Evolutionary conservation across 2,888 invertebrate species (phyloP).

Genomic region (Noctua janthina): DNA sequence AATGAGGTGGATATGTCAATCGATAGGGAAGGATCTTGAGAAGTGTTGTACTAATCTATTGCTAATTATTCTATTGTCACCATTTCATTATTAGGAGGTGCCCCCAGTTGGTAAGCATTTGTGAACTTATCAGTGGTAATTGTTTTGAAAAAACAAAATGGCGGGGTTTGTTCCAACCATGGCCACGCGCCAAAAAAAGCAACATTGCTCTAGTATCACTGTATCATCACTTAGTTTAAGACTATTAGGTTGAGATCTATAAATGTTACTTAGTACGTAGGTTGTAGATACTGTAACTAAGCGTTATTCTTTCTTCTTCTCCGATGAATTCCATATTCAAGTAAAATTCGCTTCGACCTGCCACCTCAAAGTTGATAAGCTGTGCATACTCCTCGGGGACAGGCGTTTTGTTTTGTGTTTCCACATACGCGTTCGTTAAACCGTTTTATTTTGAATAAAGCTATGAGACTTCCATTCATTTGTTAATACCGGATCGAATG

Average conservation of each 20-base stretch:
- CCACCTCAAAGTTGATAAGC: neutral
- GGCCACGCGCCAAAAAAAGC: neutral
- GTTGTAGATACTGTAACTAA: too few relatives aligned
- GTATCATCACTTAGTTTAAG: neutral
- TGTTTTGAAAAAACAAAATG: neutral
- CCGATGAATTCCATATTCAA: neutral
- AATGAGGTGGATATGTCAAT: constrained; percentile 24
- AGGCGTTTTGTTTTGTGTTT: too few relatives aligned
- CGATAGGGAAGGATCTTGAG: neutral
- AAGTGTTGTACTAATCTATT: too few relatives aligned
- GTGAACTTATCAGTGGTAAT: neutral
- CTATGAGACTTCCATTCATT: constrained; percentile 6
- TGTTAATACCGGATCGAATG: constrained; percentile 7
- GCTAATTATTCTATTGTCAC: neutral
- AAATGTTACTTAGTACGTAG: too few relatives aligned
- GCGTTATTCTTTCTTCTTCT: too few relatives aligned
- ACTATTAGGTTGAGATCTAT: neutral
- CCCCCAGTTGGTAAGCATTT: neutral
- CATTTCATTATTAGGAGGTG: too few relatives aligned
- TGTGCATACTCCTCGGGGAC: neutral
- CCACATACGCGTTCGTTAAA: neutral
- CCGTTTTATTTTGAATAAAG: neutral
- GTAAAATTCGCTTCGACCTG: neutral
- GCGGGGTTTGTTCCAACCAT: neutral
- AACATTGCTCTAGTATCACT: neutral